A percentile compares a stretch with the other conserved stretches of the same genome.
phyloP scores from a whole-genome alignment of 2,888 invertebrate genomes.

The Andrena marginata region DNA sequence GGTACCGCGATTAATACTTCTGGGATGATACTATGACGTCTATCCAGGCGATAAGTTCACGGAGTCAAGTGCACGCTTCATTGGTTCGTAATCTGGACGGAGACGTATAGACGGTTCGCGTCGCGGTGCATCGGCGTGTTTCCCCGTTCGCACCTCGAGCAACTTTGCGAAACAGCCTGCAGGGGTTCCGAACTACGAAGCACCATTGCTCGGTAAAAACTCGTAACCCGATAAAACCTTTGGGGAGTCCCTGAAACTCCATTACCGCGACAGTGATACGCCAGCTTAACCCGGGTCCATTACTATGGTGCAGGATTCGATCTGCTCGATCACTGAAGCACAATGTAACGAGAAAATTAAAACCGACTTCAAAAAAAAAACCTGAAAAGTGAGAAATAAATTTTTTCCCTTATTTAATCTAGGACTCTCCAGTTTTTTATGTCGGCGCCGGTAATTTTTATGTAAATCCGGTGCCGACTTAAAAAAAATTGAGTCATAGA shows the following conservation, averaged over 20 bases:
- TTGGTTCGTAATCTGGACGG: constrained; percentile 40
- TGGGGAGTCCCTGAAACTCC: constrained; percentile 11
- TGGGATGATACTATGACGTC: constrained; percentile 28
- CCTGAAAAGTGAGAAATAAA: too few species aligned
- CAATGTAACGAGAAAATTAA: too few species aligned
- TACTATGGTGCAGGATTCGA: background rate
- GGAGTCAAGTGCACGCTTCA: constrained; percentile 63
- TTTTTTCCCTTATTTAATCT: too few species aligned
- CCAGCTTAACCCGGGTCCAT: background rate
- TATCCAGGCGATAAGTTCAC: constrained; percentile 55
- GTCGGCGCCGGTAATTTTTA: too few species aligned
- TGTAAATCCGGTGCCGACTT: too few species aligned
- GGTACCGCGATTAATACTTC: background rate
- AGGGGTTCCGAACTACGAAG: background rate
- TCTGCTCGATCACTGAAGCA: background rate
- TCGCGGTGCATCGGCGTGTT: constrained; percentile 22
- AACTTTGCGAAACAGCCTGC: constrained; percentile 8
- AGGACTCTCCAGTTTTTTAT: too few species aligned
- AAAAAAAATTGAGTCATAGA: too few species aligned
- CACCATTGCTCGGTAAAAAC: background rate
- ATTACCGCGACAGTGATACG: background rate
- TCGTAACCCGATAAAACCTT: background rate
- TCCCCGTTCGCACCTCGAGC: constrained; percentile 11
- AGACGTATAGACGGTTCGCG: background rate
- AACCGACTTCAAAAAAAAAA: too few species aligned